These are phyloP conservation scores for Brachionus sp. DNA, from an alignment of 1,140 invertebrate genomes.

Conservation along the genomic window DNA sequence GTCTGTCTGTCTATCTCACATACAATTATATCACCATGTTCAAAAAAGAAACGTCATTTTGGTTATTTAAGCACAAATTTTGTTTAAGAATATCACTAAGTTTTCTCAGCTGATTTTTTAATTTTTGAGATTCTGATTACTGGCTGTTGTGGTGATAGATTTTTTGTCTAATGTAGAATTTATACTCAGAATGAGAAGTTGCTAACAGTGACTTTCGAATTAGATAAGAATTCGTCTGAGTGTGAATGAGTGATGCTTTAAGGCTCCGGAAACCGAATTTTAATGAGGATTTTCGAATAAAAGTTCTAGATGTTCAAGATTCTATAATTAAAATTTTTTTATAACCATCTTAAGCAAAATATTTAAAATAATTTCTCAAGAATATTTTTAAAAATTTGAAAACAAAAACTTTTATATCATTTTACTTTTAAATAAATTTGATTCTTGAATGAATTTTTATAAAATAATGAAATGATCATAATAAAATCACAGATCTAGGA, in stretches of 20 bases:
- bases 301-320: too few relatives aligned
- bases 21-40: constrained; percentile 29
- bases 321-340: too few relatives aligned
- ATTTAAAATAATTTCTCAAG: too few relatives aligned
- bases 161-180: constrained; percentile 35
- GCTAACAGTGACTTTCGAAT: constrained; percentile 11
- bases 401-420: too few relatives aligned
- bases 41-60: not conserved
- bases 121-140: not conserved
- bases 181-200: not conserved
- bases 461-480: too few relatives aligned
- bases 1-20: constrained; percentile 1
- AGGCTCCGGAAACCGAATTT: constrained; percentile 18
- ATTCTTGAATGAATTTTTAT: too few relatives aligned
- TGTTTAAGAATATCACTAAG: not conserved
- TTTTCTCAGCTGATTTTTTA: not conserved
- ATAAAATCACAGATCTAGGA: too few relatives aligned
- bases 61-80: not conserved
- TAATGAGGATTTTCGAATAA: too few relatives aligned
- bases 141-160: not conserved
- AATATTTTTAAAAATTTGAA: too few relatives aligned
- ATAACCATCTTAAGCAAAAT: too few relatives aligned
- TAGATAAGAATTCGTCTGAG: constrained; percentile 9
- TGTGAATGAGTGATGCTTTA: not conserved
- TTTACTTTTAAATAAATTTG: too few relatives aligned